Percentiles rank a stretch among this genome's conserved stretches.
phyloP scores from a whole-genome alignment of 2,113 vertebrate genomes.

The Brachirus orientalis region DNA sequence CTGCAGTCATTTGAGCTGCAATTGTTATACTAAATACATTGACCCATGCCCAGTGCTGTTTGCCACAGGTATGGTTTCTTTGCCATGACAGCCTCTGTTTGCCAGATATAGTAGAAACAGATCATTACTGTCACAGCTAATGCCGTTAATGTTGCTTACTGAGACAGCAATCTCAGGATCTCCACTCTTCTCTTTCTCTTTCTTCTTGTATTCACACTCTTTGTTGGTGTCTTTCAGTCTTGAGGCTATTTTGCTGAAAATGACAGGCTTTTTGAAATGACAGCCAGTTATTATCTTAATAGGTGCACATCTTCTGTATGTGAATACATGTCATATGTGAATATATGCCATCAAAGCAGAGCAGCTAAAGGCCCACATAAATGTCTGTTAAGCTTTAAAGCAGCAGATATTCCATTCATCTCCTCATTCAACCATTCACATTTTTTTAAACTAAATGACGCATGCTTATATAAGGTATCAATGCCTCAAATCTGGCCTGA shows the following conservation, averaged over 20 bases:
- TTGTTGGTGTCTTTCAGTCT: conserved; percentile 49
- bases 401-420: conserved; percentile 8
- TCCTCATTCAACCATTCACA: conserved; percentile 24
- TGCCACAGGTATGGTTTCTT: conserved; percentile 47
- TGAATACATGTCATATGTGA: conserved; percentile 4
- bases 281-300: conserved; percentile 52
- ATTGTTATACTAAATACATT: conserved; percentile 34
- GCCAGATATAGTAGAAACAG: conserved; percentile 39
- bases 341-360: conserved; percentile 4
- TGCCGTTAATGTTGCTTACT: conserved; percentile 50
- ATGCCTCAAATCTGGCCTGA: too few species aligned
- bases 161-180: conserved; percentile 53
- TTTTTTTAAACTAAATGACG: conserved; percentile 25
- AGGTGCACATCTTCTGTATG: conserved; percentile 25
- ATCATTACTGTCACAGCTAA: conserved; percentile 69
- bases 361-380: conserved; percentile 13
- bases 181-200: conserved; percentile 23
- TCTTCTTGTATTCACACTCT: conserved; percentile 10
- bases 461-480: conserved; percentile 42
- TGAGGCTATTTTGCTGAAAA: conserved; percentile 44
- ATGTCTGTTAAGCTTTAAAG: conserved; percentile 9
- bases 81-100: conserved; percentile 53
- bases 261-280: conserved; percentile 32
- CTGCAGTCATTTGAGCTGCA: conserved; percentile 28
- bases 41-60: conserved; percentile 42